phyloP scores from a whole-genome alignment of 2,888 invertebrate genomes.

The Polydrusus cervinus region DNA sequence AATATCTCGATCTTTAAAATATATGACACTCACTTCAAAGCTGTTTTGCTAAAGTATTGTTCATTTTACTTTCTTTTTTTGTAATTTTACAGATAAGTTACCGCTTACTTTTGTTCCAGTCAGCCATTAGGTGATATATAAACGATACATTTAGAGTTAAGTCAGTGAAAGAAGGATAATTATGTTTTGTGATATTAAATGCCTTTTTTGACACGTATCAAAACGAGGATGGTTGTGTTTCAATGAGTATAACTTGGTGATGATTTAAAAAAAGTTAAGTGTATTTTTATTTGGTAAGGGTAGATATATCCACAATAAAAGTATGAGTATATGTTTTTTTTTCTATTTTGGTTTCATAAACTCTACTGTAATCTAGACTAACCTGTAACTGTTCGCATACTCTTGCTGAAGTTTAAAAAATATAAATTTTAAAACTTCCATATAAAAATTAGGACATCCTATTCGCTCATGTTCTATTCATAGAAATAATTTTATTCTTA shows the following conservation, averaged over 20 bases:
- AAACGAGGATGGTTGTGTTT: slow-evolving; percentile 49
- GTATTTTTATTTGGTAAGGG: neutral
- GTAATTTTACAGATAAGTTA: slow-evolving; percentile 34
- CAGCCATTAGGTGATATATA: slow-evolving; percentile 35
- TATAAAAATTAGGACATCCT: no score
- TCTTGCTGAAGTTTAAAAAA: no score
- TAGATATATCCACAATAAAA: slow-evolving; percentile 1
- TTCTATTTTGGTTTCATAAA: no score
- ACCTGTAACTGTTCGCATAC: no score
- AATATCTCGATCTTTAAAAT: no score
- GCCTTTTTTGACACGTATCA: slow-evolving; percentile 53
- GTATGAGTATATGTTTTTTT: no score
- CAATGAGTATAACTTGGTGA: slow-evolving; percentile 18
- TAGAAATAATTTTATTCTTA: no score
- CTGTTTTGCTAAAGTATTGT: no score
- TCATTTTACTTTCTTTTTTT: slow-evolving; percentile 12
- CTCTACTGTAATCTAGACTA: no score
- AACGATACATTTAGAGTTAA: slow-evolving; percentile 19
- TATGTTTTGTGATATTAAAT: slow-evolving; percentile 53
- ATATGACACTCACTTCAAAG: no score
- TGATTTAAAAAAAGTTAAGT: slow-evolving; percentile 11
- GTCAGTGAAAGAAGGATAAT: slow-evolving; percentile 23
- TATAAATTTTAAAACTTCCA: no score
- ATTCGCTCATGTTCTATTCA: no score
- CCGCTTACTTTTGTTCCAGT: slow-evolving; percentile 43